phyloP scores from a whole-genome alignment of 2,113 vertebrate species.

The Scophthalmus maximus region DNA sequence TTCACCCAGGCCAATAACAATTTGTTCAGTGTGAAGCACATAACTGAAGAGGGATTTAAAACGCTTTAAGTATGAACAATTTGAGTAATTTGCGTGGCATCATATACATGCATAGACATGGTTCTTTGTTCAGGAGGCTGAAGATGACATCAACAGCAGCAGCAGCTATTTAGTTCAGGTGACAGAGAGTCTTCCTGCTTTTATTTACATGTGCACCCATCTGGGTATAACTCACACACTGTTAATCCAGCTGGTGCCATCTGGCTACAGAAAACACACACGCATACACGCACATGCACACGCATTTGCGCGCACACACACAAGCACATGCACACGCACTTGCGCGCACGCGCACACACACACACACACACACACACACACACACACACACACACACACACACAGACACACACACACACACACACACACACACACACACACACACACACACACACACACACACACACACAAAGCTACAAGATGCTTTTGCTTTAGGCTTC shows the following conservation, averaged over 20 bases:
- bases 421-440: slow-evolving; percentile 16
- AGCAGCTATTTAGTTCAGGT: slow-evolving; percentile 52
- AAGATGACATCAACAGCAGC: slow-evolving; percentile 42
- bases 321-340: neutral
- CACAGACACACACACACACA: slow-evolving; percentile 4
- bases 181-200: slow-evolving; percentile 49
- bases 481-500: slow-evolving; percentile 10
- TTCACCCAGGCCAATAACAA: neutral
- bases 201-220: slow-evolving; percentile 40
- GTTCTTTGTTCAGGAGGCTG: slow-evolving; percentile 18
- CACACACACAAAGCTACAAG: slow-evolving; percentile 20
- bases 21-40: neutral
- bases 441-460: slow-evolving; percentile 7
- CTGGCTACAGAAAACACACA: slow-evolving; percentile 44
- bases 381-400: neutral
- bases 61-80: neutral
- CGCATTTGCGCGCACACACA: slow-evolving; percentile 29
- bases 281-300: slow-evolving; percentile 19
- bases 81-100: neutral
- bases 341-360: too few relatives aligned
- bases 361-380: too few relatives aligned
- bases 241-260: slow-evolving; percentile 76
- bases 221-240: slow-evolving; percentile 52
- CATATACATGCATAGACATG: neutral
- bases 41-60: neutral